Conservation (phyloP, 2,888 invertebrate genomes). For the Scaptomyza parva region DNA sequence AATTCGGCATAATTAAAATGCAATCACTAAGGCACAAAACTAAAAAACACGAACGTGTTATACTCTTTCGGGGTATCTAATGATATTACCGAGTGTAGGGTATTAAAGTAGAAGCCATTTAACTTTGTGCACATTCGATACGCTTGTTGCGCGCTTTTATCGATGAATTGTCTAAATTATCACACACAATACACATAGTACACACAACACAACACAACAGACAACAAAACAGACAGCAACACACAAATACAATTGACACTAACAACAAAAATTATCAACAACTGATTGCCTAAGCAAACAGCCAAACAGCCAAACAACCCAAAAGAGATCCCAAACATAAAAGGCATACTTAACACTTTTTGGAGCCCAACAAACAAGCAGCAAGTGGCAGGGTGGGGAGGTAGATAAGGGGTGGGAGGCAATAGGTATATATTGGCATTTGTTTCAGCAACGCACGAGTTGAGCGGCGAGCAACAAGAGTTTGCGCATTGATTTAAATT, state of each 20-base stretch:
- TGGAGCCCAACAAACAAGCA: constrained; percentile 77
- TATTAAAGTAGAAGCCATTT: constrained; percentile 49
- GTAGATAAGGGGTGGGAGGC: constrained; percentile 5
- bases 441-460: constrained; percentile 79
- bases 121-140: constrained; percentile 56
- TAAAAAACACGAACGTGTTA: constrained; percentile 11
- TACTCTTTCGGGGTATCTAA: neutral
- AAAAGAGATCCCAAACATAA: constrained; percentile 48
- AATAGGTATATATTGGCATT: constrained; percentile 62
- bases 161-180: constrained; percentile 76
- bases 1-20: constrained; percentile 76
- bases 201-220: constrained; percentile 32
- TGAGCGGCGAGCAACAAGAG: constrained; percentile 55
- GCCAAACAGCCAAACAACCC: constrained; percentile 58
- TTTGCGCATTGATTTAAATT: constrained; percentile 78
- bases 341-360: constrained; percentile 78
- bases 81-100: neutral
- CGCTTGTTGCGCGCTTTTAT: constrained; percentile 76
- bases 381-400: neutral
- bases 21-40: constrained; percentile 52
- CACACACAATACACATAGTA: constrained; percentile 63
- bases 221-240: constrained; percentile 33
- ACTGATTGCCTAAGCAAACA: constrained; percentile 74
- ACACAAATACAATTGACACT: constrained; percentile 61
- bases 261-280: constrained; percentile 78